Evolutionary conservation across 2,888 invertebrate genomes (phyloP).

Genomic region (Diachrysia chrysitis): DNA sequence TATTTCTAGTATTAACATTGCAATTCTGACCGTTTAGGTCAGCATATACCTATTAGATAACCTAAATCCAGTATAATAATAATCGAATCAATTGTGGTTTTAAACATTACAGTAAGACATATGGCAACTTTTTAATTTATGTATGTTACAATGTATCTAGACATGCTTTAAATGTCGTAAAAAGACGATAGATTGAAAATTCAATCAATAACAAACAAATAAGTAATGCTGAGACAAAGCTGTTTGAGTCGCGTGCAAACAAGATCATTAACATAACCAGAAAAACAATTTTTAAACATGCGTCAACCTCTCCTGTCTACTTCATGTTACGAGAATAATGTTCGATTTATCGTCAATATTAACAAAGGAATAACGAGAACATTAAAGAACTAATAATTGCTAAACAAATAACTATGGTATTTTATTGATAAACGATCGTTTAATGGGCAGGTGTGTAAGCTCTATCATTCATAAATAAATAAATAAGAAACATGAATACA

Average conservation of each 20-base stretch:
- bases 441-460: too few species aligned
- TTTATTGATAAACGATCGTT: background rate
- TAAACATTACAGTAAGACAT: slow-evolving; percentile 8
- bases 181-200: slow-evolving; percentile 18
- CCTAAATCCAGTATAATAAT: background rate
- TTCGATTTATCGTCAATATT: background rate
- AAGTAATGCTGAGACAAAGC: slow-evolving; percentile 3
- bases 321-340: background rate
- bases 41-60: background rate
- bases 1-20: background rate
- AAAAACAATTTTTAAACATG: background rate
- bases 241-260: background rate
- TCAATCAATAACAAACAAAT: slow-evolving; percentile 12
- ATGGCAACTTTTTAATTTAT: background rate
- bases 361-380: background rate
- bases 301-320: slow-evolving; percentile 1
- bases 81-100: background rate
- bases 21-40: background rate
- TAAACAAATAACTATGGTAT: background rate
- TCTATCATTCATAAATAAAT: background rate
- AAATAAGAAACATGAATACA: background rate
- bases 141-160: background rate
- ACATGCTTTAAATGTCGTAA: slow-evolving; percentile 10
- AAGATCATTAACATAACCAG: slow-evolving; percentile 33
- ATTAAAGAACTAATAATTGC: background rate